These are phyloP conservation scores for Patella ulyssiponensis DNA, from an alignment of 2,888 invertebrate genomes.

Conservation along the genomic window DNA sequence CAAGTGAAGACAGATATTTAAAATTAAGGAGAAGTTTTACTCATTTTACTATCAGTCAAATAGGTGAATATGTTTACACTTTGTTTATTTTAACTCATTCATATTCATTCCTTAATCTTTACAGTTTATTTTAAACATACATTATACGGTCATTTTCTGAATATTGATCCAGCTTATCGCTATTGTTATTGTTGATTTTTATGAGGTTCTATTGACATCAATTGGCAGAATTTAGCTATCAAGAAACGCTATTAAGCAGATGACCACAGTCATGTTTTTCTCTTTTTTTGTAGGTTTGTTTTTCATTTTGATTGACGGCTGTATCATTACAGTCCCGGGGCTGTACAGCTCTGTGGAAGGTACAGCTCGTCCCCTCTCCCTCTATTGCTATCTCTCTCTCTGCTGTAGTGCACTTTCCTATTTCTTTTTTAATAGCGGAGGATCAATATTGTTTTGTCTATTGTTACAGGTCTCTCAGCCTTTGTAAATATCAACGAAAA, in stretches of 20 bases:
- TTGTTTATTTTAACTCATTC: not conserved
- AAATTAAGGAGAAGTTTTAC: slow-evolving; percentile 74
- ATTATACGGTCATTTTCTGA: not conserved
- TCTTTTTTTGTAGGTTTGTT: no score
- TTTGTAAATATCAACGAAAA: slow-evolving; percentile 74
- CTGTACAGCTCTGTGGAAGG: no score
- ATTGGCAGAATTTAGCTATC: no score
- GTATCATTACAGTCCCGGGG: no score
- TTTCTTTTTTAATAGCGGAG: not conserved
- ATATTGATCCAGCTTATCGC: no score
- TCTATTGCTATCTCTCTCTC: not conserved
- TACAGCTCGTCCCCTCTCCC: no score
- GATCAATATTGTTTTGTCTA: slow-evolving; percentile 14
- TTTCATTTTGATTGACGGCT: no score
- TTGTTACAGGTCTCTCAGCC: slow-evolving; percentile 77
- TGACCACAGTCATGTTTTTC: no score
- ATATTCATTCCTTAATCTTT: not conserved
- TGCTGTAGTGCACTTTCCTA: not conserved
- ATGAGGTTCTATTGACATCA: no score
- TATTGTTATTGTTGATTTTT: no score
- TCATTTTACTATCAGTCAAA: slow-evolving; percentile 77
- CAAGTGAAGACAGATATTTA: slow-evolving; percentile 75
- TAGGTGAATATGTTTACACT: slow-evolving; percentile 65
- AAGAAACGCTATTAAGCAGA: no score
- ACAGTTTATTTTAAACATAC: not conserved